Conservation (phyloP, 2,797 vertebrate genomes). For the Diplodus sargus region DNA sequence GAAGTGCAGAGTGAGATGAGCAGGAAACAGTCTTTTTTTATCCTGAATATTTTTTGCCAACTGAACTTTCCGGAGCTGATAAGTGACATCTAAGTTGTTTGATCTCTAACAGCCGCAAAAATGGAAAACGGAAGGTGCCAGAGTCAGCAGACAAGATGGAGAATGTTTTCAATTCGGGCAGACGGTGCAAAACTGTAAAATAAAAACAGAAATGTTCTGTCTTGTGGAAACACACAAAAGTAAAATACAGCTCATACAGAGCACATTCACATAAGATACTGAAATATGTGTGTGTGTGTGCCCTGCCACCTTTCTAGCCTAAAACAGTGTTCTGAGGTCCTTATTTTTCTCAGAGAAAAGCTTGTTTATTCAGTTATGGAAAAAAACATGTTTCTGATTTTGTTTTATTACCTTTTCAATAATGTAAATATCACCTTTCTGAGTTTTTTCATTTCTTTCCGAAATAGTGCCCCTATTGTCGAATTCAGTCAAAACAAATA, state of each 20-base stretch:
- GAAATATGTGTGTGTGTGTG: no score
- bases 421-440: no score
- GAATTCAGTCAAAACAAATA: no score
- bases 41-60: slow-evolving; percentile 19
- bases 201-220: neutral
- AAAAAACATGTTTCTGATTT: no score
- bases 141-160: neutral
- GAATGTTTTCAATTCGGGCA: neutral
- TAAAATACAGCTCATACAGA: neutral
- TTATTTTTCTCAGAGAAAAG: no score
- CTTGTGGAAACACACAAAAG: neutral
- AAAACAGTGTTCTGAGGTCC: no score
- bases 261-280: neutral
- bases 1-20: slow-evolving; percentile 23
- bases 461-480: no score
- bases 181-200: neutral
- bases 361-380: no score
- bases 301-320: no score
- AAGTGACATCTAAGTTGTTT: slow-evolving; percentile 37
- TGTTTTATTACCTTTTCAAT: no score
- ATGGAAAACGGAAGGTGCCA: slow-evolving; percentile 5
- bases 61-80: slow-evolving; percentile 30
- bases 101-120: neutral
- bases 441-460: no score
- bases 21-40: slow-evolving; percentile 20